phyloP scores from a whole-genome alignment of 2,888 invertebrate species.

The Lasioglossum figueresi region DNA sequence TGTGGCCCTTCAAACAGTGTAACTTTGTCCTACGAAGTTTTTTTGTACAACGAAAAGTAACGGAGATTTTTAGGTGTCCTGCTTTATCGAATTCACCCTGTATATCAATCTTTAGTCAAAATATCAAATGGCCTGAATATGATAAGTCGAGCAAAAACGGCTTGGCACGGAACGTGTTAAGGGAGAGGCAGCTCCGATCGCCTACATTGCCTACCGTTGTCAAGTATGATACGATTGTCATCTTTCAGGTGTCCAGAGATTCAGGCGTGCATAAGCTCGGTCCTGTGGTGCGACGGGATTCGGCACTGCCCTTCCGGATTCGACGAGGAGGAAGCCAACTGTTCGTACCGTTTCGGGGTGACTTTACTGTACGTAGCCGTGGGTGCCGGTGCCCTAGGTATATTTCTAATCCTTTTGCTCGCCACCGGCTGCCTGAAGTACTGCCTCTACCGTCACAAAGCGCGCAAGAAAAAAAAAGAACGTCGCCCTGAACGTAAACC shows the following conservation, averaged over 20 bases:
- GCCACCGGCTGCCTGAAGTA: conserved; percentile 87
- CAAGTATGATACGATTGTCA: no score
- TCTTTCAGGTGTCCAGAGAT: conserved; percentile 90
- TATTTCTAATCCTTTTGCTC: conserved; percentile 86
- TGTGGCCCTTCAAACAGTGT: no score
- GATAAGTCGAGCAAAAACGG: no score
- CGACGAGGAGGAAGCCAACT: conserved; percentile 92
- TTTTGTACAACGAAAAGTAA: no score
- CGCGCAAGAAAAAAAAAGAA: conserved; percentile 86
- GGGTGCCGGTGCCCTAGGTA: conserved; percentile 87
- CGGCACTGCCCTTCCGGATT: conserved; percentile 92
- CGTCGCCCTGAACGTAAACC: conserved; percentile 86
- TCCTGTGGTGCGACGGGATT: conserved; percentile 92
- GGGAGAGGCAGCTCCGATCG: no score
- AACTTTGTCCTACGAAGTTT: no score
- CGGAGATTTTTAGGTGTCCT: no score
- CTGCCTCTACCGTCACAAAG: conserved; percentile 85
- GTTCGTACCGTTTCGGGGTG: conserved; percentile 89
- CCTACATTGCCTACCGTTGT: no score
- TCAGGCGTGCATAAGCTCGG: conserved; percentile 91
- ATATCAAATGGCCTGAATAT: no score
- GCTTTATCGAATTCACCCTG: no score
- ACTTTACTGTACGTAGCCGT: conserved; percentile 89
- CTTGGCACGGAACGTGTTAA: no score
- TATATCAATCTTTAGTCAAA: no score